Base-by-base conservation (phyloP, 2,888 invertebrate genomes). In the Laothoe populi region DNA sequence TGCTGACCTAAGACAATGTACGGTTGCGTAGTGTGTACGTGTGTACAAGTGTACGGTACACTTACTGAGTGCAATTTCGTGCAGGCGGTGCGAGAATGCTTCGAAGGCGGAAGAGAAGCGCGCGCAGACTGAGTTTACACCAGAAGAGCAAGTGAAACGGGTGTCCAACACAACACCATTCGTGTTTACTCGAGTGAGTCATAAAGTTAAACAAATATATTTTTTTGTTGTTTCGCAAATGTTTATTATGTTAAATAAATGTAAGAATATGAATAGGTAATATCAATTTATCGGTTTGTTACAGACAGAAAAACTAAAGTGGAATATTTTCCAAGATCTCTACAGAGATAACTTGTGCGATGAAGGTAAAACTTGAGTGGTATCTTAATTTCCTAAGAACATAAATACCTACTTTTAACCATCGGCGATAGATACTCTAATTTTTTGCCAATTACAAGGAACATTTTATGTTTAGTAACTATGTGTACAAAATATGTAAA, bases 311-410 rank as follows among this genome's bases (percentile, higher is more conserved):
- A 70, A 61, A 62, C 59, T 53, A 68, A 66, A 60, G 0, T 70
- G 75, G 71, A 70, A 70, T 46, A 49, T 73, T 57, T 69, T 75
- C 58, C 57, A 62, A 40, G 67, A 65, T 48, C 57, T 60, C 5
- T 62, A 64, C 31, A 38, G 24, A 16, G 66, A 70, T 8, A 62
- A 64, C 53, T 48, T 61, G 2, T 63, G 65, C 38, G 75, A 73
- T 24, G 67, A 66, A 7, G 74, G 74, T 74, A 23, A 62, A 31
- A 7, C 21, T 4, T 7, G 13, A 38, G 2, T 2, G 5, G 13
- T 38, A 38, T 38, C 13, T 38, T 10, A 35, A 35, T 35, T 4
- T 35, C 10, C 7, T 4, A 26, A 26, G 26, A 42, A 24, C n/a
- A 38, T 24, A 13, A 26, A 16, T 8, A 11, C 0, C 1, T 24